phyloP scores from a whole-genome alignment of 2,797 vertebrate genomes.

The Leptatherina wallacei region DNA sequence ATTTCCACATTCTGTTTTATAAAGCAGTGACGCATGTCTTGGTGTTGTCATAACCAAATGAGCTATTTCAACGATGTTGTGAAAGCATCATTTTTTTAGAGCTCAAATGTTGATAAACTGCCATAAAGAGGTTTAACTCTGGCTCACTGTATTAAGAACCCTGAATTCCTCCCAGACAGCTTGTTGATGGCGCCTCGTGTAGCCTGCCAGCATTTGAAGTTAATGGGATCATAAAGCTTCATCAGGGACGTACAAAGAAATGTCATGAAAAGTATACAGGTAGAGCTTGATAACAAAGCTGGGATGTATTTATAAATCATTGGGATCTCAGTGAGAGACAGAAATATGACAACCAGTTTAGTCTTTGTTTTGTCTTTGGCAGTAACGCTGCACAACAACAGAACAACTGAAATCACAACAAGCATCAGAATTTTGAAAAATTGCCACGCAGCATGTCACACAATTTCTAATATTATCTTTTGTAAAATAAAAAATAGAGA shows the following conservation, averaged over 20 bases:
- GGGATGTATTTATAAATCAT: constrained; percentile 30
- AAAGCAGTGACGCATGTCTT: background rate
- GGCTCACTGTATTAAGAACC: constrained; percentile 14
- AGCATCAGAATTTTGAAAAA: background rate
- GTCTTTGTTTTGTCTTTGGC: constrained; percentile 14
- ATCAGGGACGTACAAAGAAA: constrained; percentile 55
- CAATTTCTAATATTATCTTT: background rate
- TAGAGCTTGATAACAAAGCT: constrained; percentile 4
- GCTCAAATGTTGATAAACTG: constrained; percentile 12
- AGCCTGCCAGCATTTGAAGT: constrained; percentile 33
- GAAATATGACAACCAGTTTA: constrained; percentile 3
- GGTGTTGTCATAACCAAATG: constrained; percentile 4
- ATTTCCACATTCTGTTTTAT: constrained; percentile 5
- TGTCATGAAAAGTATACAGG: constrained; percentile 8
- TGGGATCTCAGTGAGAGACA: background rate
- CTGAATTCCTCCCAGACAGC: constrained; percentile 37
- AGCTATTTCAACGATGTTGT: constrained; percentile 11
- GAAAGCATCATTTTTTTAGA: constrained; percentile 8
- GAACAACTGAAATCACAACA: constrained; percentile 1
- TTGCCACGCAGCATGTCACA: constrained; percentile 8
- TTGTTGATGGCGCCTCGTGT: constrained; percentile 38
- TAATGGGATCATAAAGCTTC: constrained; percentile 58
- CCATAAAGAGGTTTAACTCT: constrained; percentile 37
- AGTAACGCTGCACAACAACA: constrained; percentile 4
- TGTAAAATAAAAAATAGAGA: no score